Base-by-base conservation (phyloP, 2,797 vertebrate genomes). In the Cyclopterus lumpus region DNA sequence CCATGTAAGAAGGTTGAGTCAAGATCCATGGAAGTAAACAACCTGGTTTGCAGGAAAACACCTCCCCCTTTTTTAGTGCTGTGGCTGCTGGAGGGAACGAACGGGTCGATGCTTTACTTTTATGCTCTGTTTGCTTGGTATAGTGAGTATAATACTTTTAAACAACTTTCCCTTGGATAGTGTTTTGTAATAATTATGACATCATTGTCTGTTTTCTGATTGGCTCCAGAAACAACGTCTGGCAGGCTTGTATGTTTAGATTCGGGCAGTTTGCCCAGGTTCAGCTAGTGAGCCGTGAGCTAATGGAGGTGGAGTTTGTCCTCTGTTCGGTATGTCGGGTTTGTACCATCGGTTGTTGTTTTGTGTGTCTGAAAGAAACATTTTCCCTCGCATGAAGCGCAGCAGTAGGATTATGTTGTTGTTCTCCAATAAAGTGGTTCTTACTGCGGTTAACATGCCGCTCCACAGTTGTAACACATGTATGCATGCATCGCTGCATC, bases 11-110 rank as follows among this genome's bases (percentile, higher is more conserved):
- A 71, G 49, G 59, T 67, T 80, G 69, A 88, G 78, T 83, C 74
- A 73, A 73, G 67, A 71, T 63, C 57, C 54, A 24, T 42, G 20
- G n/a, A 82, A 70, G 85, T 85, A 88, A 90, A 83, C 82, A 80
- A 49, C 68, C 74, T 20, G 0, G 48, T 58, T 79, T 64, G 26
- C 85, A 82, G 70, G 82, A 82, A 76, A 48, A 22, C 73, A 24
- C 57, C 53, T 62, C 20, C 40, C 18, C 44, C 18, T 3, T 70
- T 66, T 28, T 75, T 24, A 65, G 28, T 51, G 15, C 18, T 5
- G 14, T 26, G 14, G 30, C 71, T 80, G 42, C 48, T 1, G 0
- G 24, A 74, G 24, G 32, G 51, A 62, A 26, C 28, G 51, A 62
- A 22, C 28, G 12, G 36, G 54, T 79, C 64, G 62, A 28, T 48